Evolutionary conservation across 2,113 vertebrate species (phyloP), one percentile per base, ranked within the genome.

Genomic region (Ameiurus melas): DNA sequence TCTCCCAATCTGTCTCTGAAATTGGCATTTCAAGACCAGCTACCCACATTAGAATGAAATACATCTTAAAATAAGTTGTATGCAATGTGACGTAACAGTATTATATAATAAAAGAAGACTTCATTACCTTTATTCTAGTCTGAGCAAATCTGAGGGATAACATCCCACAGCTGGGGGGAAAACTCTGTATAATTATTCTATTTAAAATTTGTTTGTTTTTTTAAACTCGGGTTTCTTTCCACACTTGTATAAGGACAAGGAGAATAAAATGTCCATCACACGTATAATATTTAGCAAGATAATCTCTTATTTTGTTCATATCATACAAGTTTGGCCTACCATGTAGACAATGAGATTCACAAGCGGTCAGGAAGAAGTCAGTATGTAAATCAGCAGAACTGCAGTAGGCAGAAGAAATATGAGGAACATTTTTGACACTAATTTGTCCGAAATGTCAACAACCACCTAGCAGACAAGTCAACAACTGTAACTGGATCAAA

Each of bases 401-500:
- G 5, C 68, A 57, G 51, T 13, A 75, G 2, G 17, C 20, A 14
- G 55, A 85, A 75, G 5, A 9, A 39, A 19, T 20, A 86, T 51
- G 73, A 87, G 30, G 27, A 68, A 25, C 27, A 86, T 78, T 64
- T 39, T 62, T 33, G 39, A 20, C 55, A 20, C 73, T 57, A 12
- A 85, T 86, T 1, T 25, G 53, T 1, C 57, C 83, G 53, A 90
- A 87, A 39, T 7, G 17, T 73, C 19, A 90, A 77, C 30, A 68
- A 90, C n/a, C 66, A 43, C 30, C 58, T 73, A 64, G 6, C 79
- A 53, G 71, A 9, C 70, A 43, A 57, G 77, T 78, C 39, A 57
- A 78, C 12, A 79, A 33, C 55, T 70, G 77, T 60, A 80, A 90
- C 83, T 68, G 36, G 82, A 64, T 87, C 80, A 90, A 87, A 85